Conservation (phyloP, 2,888 invertebrate genomes). For the Zygogramma bicolorata region DNA sequence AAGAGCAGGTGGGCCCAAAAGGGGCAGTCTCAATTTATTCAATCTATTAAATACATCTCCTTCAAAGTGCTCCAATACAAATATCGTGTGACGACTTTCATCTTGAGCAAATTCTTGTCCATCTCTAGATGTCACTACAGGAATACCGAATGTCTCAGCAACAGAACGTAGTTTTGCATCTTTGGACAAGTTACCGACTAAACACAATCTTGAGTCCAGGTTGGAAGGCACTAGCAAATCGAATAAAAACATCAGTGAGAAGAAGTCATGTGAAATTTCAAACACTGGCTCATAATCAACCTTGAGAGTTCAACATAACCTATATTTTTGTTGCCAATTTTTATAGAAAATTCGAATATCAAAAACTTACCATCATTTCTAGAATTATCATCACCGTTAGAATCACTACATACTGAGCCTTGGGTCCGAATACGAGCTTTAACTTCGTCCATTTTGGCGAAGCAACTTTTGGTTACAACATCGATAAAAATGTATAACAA, state of each 20-base stretch:
- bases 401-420: slow-evolving; percentile 65
- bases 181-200: slow-evolving; percentile 71
- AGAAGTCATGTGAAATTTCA: slow-evolving; percentile 20
- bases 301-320: slow-evolving; percentile 46
- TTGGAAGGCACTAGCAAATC: slow-evolving; percentile 55
- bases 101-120: slow-evolving; percentile 74
- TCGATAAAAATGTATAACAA: slow-evolving; percentile 50
- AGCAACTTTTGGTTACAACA: slow-evolving; percentile 60
- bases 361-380: slow-evolving; percentile 62
- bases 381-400: slow-evolving; percentile 61
- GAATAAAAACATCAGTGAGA: slow-evolving; percentile 28
- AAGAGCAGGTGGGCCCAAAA: slow-evolving; percentile 86
- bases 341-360: not conserved
- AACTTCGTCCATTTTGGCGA: slow-evolving; percentile 67
- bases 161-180: slow-evolving; percentile 70
- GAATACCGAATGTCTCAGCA: slow-evolving; percentile 74
- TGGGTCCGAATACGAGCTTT: slow-evolving; percentile 64
- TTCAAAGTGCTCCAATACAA: slow-evolving; percentile 81
- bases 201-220: slow-evolving; percentile 73
- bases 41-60: slow-evolving; percentile 79
- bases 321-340: slow-evolving; percentile 30
- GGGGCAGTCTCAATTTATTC: slow-evolving; percentile 75
- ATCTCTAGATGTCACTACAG: slow-evolving; percentile 73
- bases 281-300: not conserved
- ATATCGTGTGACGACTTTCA: slow-evolving; percentile 74